These are phyloP conservation scores for Sinocyclocheilus maitianheensis DNA, from an alignment of 2,113 vertebrate species.

Conservation along the genomic window DNA sequence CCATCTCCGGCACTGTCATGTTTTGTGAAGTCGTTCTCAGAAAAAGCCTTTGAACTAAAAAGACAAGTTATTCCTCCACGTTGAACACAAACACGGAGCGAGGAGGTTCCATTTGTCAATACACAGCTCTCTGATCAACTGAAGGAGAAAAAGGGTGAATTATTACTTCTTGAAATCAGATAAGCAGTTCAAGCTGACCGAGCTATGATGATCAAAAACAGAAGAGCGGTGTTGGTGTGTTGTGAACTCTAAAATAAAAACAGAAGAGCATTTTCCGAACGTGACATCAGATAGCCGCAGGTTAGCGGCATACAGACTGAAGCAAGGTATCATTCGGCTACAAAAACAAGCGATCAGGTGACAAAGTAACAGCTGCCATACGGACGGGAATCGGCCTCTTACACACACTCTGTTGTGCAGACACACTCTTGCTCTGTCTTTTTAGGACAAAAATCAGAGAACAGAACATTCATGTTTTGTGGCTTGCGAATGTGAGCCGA, in stretches of 20 bases:
- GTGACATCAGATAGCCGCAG: slow-evolving; percentile 46
- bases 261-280: slow-evolving; percentile 3
- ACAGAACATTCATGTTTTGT: slow-evolving; percentile 22
- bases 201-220: slow-evolving; percentile 36
- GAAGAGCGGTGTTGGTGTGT: background rate
- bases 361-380: slow-evolving; percentile 73
- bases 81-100: background rate
- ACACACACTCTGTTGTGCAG: slow-evolving; percentile 24
- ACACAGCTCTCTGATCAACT: slow-evolving; percentile 14
- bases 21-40: background rate
- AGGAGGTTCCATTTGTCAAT: slow-evolving; percentile 14
- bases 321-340: slow-evolving; percentile 59
- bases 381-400: slow-evolving; percentile 62
- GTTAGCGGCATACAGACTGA: slow-evolving; percentile 59
- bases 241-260: slow-evolving; percentile 32
- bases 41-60: slow-evolving; percentile 22
- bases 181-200: slow-evolving; percentile 12
- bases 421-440: slow-evolving; percentile 22
- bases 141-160: background rate
- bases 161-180: slow-evolving; percentile 36
- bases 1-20: background rate
- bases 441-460: slow-evolving; percentile 36
- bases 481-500: background rate
- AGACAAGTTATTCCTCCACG: slow-evolving; percentile 11
- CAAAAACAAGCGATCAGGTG: slow-evolving; percentile 75